Percentiles rank a stretch among this genome's conserved stretches.
These are phyloP conservation scores for Garrulus glandarius DNA, from an alignment of 2,797 vertebrate species.

Conservation along the genomic window DNA sequence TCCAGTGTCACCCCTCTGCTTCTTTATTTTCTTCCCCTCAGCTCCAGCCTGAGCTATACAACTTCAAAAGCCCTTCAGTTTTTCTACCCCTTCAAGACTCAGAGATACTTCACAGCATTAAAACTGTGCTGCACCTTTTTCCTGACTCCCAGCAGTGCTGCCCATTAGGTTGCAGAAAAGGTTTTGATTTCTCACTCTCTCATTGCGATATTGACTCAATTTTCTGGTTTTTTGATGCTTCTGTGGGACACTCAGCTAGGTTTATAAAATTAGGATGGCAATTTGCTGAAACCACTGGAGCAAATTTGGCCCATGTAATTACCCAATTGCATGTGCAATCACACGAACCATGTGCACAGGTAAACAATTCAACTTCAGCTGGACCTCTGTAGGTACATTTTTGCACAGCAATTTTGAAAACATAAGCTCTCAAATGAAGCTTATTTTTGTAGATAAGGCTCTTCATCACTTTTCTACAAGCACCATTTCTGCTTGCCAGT, in stretches of 20 bases:
- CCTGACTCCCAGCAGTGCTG: background rate
- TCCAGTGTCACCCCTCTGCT: background rate
- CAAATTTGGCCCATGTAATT: conserved; percentile 9
- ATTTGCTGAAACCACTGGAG: background rate
- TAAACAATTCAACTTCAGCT: conserved; percentile 17
- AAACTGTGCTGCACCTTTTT: background rate
- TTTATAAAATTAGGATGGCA: conserved; percentile 3
- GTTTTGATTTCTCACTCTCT: conserved; percentile 1
- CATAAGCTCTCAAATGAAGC: background rate
- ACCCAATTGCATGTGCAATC: background rate
- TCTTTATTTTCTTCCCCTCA: background rate
- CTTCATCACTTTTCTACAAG: background rate
- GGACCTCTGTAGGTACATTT: background rate
- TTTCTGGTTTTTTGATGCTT: background rate
- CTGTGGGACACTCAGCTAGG: background rate
- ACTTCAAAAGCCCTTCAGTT: background rate
- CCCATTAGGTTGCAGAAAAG: background rate
- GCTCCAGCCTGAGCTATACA: background rate
- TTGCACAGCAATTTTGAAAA: conserved; percentile 9
- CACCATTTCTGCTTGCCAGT: background rate
- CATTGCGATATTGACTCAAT: background rate
- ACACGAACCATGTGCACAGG: background rate
- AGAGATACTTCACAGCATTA: background rate
- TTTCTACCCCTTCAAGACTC: background rate
- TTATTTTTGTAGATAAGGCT: conserved; percentile 5